Base-by-base conservation (phyloP, 2,113 vertebrate species). In the Apodemus speciosus region DNA sequence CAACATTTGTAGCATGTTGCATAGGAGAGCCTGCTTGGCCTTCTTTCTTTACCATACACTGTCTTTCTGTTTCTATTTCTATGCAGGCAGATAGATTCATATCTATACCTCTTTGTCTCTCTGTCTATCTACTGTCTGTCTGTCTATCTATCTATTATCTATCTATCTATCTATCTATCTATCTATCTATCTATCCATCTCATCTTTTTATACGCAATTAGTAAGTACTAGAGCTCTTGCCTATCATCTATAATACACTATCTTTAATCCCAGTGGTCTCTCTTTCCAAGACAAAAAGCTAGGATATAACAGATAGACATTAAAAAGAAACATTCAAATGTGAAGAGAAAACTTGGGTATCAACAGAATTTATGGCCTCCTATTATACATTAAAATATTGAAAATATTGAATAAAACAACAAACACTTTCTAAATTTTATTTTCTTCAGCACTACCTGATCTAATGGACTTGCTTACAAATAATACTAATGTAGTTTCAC, bases 1-100 rank as follows among this genome's bases (percentile, higher is more conserved):
- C 43, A 66, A 66, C 11, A 38, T 1, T 25, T n/a, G 0, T 14
- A 10, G 2, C 9, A 30, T n/a, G 0, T 14, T 8, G 2, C 9
- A 30, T 6, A 60, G 38, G 46, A 53, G 25, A 23, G 0, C 0
- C 0, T 23, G 0, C 25, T 1, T 23, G 21, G 2, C 5, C 1
- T 9, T 1, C 0, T 49, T 51, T 75, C 21, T 10, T 27, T 2
- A 30, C 40, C 7, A 14, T 20, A 43, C 27, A 3, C 9, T 35
- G 11, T 66, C 64, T 32, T 14, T 60, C 16, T 40, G 3, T 25
- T 46, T 60, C 3, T 58, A 56, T 68, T 79, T 87, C 11, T 69
- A 11, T 81, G 15, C 4, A 71, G 30, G 14, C 2, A 62, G 23
- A n/a, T n/a, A 35, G 18, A 16, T 32, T 53, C 7, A 64, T 30